phyloP scores from a whole-genome alignment of 2,888 invertebrate species.

The Anodontia alba region DNA sequence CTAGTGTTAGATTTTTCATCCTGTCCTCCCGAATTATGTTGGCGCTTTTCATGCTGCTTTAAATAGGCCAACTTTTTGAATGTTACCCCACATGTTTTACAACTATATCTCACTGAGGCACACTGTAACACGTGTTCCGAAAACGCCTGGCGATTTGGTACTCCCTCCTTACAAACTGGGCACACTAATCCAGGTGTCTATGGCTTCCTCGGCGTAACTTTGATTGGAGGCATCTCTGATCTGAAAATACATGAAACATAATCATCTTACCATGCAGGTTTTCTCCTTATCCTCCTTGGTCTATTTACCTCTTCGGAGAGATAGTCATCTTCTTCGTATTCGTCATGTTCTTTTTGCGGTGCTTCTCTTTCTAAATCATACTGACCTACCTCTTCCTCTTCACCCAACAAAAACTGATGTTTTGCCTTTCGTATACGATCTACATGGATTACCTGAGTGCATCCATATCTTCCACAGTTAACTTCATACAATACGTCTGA shows the following conservation, averaged over 20 bases:
- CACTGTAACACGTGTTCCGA: background rate
- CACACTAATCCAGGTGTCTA: background rate
- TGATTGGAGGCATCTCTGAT: too few relatives aligned
- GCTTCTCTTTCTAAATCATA: background rate
- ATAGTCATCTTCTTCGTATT: background rate
- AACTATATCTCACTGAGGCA: background rate
- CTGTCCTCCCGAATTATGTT: background rate
- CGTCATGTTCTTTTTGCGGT: background rate
- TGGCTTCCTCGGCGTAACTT: background rate
- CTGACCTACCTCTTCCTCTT: background rate
- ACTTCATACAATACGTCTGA: too few relatives aligned
- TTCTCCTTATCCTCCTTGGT: background rate
- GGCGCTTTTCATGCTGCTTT: background rate
- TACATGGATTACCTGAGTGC: too few relatives aligned
- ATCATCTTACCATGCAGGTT: too few relatives aligned
- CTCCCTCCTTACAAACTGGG: background rate
- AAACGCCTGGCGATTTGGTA: background rate
- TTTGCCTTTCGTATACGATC: too few relatives aligned
- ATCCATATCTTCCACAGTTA: too few relatives aligned
- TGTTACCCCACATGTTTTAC: background rate
- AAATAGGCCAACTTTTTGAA: background rate
- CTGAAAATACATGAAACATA: too few relatives aligned
- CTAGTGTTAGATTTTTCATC: background rate
- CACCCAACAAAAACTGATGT: background rate
- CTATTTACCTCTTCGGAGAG: background rate